Conservation (phyloP, 2,113 vertebrate genomes). For the Salvelinus fontinalis region DNA sequence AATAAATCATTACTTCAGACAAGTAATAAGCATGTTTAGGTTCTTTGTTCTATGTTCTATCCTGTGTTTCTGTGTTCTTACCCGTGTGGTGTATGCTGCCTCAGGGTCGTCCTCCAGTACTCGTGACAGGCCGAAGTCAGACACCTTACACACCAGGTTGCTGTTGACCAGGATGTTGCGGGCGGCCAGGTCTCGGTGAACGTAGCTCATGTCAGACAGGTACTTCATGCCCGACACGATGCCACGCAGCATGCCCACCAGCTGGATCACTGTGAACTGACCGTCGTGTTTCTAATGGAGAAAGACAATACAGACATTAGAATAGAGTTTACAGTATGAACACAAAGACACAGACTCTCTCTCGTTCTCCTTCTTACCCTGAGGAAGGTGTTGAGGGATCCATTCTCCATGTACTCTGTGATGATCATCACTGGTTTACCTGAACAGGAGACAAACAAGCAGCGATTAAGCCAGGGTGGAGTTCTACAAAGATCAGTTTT, state of each 20-base stretch:
- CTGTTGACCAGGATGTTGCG: constrained; percentile 97
- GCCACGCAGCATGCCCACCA: constrained; percentile 97
- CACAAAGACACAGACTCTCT: not conserved
- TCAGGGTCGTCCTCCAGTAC: constrained; percentile 95
- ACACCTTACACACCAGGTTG: constrained; percentile 98
- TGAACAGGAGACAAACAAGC: constrained; percentile 58
- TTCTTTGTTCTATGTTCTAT: not conserved
- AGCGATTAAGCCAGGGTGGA: not conserved
- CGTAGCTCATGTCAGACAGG: constrained; percentile 97
- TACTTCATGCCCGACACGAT: constrained; percentile 99
- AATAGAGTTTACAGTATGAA: no score
- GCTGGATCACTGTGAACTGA: constrained; percentile 94
- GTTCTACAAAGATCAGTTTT: no score
- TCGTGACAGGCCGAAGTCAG: constrained; percentile 95
- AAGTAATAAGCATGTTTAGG: not conserved
- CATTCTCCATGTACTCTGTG: constrained; percentile 99
- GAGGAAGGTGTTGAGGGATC: constrained; percentile 95
- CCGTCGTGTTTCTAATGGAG: constrained; percentile 90
- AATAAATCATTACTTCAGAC: not conserved
- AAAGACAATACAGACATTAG: no score
- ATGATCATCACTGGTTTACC: constrained; percentile 99
- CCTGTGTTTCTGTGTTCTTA: constrained; percentile 50
- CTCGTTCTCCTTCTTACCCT: constrained; percentile 70
- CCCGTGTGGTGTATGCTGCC: constrained; percentile 94
- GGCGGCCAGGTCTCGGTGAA: constrained; percentile 93